These are phyloP conservation scores for Sebastes elongatus DNA, from an alignment of 2,797 vertebrate species.

Conservation along the genomic window DNA sequence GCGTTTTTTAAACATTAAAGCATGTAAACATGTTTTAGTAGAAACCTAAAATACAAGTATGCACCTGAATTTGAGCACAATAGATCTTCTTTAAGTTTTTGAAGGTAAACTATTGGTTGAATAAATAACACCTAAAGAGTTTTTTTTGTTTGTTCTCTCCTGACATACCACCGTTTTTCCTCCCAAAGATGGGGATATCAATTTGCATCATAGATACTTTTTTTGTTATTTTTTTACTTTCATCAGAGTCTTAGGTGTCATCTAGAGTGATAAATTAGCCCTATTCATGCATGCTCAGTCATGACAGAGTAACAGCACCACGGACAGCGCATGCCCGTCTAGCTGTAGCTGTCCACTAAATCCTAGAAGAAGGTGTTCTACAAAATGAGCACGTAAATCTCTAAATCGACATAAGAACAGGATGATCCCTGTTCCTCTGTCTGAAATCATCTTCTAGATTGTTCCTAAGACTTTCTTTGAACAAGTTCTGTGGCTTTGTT, in stretches of 20 bases:
- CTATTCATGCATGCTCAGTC: neutral
- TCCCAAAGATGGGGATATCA: neutral
- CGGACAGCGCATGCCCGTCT: neutral
- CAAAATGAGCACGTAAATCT: neutral
- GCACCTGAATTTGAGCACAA: too few relatives aligned
- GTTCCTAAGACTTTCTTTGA: neutral
- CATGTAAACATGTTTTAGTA: too few relatives aligned
- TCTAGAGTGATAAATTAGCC: neutral
- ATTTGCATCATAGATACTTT: neutral
- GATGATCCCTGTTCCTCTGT: neutral
- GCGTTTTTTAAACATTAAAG: too few relatives aligned
- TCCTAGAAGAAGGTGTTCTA: neutral
- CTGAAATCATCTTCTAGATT: neutral
- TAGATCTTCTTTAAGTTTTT: neutral
- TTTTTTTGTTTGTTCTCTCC: neutral
- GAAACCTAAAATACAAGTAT: too few relatives aligned
- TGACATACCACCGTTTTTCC: neutral
- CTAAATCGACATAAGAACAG: neutral
- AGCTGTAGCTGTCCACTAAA: neutral
- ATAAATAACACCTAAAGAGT: neutral
- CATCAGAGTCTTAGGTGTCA: neutral
- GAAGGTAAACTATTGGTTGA: neutral
- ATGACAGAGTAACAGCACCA: slow-evolving; percentile 14
- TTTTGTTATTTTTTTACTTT: neutral
- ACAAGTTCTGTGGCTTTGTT: neutral